A percentile compares a stretch with the other conserved stretches of the same genome.
These are phyloP conservation scores for Crotalus horridus DNA, from an alignment of 2,113 vertebrate species.

Conservation along the genomic window DNA sequence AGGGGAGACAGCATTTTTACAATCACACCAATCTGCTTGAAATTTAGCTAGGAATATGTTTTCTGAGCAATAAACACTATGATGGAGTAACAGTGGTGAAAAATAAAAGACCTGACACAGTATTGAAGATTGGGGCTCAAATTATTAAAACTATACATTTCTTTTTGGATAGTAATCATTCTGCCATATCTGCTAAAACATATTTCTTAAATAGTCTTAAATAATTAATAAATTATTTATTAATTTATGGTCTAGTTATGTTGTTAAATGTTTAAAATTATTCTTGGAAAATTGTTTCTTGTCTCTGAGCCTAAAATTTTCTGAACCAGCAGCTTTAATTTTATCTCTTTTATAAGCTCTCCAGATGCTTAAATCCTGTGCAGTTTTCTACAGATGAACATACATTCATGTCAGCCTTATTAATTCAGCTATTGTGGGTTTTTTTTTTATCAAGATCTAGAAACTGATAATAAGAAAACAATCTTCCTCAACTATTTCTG, in stretches of 20 bases:
- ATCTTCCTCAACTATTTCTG: conserved; percentile 9
- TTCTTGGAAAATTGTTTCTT: neutral
- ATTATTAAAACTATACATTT: neutral
- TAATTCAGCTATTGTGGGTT: conserved; percentile 12
- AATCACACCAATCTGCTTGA: conserved; percentile 60
- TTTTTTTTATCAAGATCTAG: conserved; percentile 37
- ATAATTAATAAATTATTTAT: neutral
- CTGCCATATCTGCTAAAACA: neutral
- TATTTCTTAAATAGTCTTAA: neutral
- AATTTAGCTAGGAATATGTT: conserved; percentile 51
- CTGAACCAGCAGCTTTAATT: conserved; percentile 26
- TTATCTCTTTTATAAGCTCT: neutral
- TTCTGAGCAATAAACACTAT: conserved; percentile 48
- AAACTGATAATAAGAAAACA: conserved; percentile 42
- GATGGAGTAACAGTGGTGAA: conserved; percentile 42
- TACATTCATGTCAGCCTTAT: conserved; percentile 9
- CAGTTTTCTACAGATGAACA: neutral
- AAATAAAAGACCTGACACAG: conserved; percentile 46
- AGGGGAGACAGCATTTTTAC: conserved; percentile 48
- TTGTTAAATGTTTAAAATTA: neutral
- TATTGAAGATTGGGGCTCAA: neutral
- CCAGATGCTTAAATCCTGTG: neutral
- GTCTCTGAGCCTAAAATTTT: conserved; percentile 3
- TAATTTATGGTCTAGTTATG: neutral
- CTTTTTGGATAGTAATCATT: neutral